phyloP scores from a whole-genome alignment of 35 echinoderm and acorn worm genomes.

The Eucidaris tribuloides region DNA sequence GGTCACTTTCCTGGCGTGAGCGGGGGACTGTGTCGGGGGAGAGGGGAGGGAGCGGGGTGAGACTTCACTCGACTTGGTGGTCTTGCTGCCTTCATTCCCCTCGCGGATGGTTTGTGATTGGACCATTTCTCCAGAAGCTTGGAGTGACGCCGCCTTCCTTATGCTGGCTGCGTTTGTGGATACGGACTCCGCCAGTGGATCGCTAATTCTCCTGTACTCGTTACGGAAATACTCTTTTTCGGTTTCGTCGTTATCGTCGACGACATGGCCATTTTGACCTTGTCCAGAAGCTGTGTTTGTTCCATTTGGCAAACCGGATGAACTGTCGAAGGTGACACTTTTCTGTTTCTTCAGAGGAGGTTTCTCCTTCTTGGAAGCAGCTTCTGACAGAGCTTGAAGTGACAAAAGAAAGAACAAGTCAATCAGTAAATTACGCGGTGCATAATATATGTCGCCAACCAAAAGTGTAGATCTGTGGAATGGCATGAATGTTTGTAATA shows the following conservation, averaged over 20 bases:
- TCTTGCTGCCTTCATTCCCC: no score
- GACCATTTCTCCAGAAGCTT: not conserved
- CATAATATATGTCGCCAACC: no score
- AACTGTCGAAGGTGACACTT: constrained; percentile 6
- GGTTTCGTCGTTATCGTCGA: not conserved
- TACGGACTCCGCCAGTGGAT: not conserved
- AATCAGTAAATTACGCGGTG: no score
- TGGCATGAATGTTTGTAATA: no score
- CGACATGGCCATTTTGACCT: no score
- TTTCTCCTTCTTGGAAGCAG: not conserved
- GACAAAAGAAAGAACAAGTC: no score
- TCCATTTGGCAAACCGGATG: not conserved
- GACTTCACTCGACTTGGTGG: not conserved
- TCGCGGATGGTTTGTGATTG: no score
- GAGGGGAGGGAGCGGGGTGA: not conserved
- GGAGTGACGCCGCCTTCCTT: not conserved
- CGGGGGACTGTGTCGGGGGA: not conserved
- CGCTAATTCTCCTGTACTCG: not conserved
- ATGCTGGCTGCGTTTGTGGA: not conserved
- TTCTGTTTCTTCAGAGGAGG: constrained; percentile 4
- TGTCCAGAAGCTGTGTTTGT: not conserved
- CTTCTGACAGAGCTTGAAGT: no score
- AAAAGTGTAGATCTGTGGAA: no score
- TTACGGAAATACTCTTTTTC: not conserved
- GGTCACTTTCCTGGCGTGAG: not conserved